Evolutionary conservation across 23 tunicate genomes (phyloP).

Genomic region (Trididemnum nubilum): DNA sequence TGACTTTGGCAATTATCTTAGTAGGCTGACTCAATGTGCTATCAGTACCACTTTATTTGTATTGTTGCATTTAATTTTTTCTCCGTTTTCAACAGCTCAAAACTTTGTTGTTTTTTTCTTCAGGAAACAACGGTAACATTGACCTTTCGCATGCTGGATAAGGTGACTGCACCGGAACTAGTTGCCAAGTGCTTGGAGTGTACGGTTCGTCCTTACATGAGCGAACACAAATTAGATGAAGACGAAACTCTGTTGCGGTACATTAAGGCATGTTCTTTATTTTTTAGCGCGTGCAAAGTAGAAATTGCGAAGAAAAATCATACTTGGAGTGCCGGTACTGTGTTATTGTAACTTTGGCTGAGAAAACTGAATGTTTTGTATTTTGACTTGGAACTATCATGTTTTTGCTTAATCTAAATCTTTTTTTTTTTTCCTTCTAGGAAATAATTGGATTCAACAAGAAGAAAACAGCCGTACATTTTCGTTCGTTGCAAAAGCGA

Average conservation of each 20-base stretch:
- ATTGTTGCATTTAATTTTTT: no score
- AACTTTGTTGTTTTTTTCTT: no score
- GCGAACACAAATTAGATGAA: constrained; percentile 58
- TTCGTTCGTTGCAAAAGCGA: constrained; percentile 55
- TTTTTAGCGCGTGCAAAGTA: no score
- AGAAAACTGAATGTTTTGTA: neutral
- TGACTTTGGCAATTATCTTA: no score
- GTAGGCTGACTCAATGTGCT: no score
- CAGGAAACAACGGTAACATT: constrained; percentile 69
- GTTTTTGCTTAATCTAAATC: no score
- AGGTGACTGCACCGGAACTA: constrained; percentile 73
- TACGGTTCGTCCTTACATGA: constrained; percentile 80
- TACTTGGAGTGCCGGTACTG: neutral
- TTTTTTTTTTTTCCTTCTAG: no score
- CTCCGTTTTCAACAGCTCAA: no score
- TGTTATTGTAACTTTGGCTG: neutral
- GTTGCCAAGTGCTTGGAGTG: constrained; percentile 46
- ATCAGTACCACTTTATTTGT: no score
- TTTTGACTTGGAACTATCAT: neutral
- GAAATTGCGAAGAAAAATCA: neutral
- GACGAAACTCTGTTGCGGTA: constrained; percentile 65
- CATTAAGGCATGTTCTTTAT: constrained; percentile 37
- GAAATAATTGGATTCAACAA: no score
- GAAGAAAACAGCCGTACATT: constrained; percentile 25
- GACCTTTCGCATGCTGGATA: constrained; percentile 83